phyloP scores from a whole-genome alignment of 2,113 vertebrate species.

The Struthidea cinerea region DNA sequence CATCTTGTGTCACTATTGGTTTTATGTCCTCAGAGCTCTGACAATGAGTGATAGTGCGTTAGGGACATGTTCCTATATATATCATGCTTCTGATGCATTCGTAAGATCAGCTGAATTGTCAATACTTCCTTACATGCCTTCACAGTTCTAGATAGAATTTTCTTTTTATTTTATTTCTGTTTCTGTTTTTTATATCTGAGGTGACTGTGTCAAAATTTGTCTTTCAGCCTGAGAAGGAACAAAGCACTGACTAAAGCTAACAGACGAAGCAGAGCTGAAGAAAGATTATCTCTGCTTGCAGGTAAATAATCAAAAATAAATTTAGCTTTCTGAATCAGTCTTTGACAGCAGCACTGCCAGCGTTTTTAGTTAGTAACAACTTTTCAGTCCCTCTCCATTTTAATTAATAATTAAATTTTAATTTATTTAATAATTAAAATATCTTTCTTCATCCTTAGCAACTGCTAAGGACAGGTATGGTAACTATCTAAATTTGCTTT shows the following conservation, averaged over 20 bases:
- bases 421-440: neutral
- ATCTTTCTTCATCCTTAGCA: neutral
- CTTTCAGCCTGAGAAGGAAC: neutral
- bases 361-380: neutral
- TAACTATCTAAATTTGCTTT: neutral
- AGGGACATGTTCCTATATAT: neutral
- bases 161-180: neutral
- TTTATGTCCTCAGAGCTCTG: neutral
- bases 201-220: neutral
- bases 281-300: neutral
- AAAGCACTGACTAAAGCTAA: neutral
- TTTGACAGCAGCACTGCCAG: neutral
- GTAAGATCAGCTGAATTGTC: neutral
- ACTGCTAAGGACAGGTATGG: neutral
- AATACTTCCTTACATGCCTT: neutral
- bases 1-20: neutral
- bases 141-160: neutral
- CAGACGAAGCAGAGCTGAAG: neutral
- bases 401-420: neutral
- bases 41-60: neutral
- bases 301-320: neutral
- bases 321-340: neutral
- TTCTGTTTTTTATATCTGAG: neutral
- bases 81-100: neutral
- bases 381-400: neutral